phyloP scores from a whole-genome alignment of 1,140 invertebrate genomes.

The Hypsibius dujardini region DNA sequence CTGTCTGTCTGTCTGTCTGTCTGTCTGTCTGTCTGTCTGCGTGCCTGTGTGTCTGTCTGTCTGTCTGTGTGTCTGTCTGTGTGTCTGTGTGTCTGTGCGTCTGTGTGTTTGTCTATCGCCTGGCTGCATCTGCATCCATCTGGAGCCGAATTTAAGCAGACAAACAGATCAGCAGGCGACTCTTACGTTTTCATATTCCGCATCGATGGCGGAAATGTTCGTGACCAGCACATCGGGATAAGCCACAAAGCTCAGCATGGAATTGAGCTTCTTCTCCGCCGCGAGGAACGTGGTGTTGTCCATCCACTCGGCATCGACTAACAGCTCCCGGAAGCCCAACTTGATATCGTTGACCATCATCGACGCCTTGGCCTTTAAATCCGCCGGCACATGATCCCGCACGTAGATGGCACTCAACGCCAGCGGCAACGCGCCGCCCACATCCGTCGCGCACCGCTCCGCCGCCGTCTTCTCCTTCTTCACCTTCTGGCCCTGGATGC shows the following conservation, averaged over 20 bases:
- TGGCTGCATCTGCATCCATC: no score
- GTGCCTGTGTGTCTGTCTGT: no score
- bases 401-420: not conserved
- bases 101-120: no score
- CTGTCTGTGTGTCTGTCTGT: no score
- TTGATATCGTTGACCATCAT: constrained; percentile 5
- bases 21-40: no score
- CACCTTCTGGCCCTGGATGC: not conserved
- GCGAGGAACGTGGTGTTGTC: not conserved
- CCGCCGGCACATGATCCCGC: not conserved
- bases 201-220: no score
- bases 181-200: no score
- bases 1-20: no score
- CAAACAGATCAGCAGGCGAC: no score
- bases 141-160: no score
- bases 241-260: not conserved
- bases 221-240: not conserved
- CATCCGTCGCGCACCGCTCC: not conserved
- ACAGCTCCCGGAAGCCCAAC: not conserved
- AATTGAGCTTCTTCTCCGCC: not conserved
- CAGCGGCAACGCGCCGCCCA: not conserved
- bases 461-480: constrained; percentile 5
- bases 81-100: no score
- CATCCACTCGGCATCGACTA: not conserved
- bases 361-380: not conserved